Percentiles rank a stretch among this genome's conserved stretches.
Conservation (phyloP, 2,888 invertebrate genomes). For the Amphipyra berbera region DNA sequence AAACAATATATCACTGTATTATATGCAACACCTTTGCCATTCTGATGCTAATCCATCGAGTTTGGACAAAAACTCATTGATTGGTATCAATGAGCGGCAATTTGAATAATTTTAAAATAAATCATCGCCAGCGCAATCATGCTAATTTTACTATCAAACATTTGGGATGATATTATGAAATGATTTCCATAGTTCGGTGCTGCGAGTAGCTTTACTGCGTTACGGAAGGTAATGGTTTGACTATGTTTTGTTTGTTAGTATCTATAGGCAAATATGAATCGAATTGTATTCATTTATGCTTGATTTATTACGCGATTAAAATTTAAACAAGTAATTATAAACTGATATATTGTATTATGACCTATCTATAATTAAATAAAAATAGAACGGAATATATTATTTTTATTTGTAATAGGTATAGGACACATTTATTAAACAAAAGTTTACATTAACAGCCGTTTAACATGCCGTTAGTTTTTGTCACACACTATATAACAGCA, state of each 20-base stretch:
- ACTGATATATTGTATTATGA: background rate
- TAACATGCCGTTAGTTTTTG: constrained; percentile 49
- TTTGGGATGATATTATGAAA: constrained; percentile 63
- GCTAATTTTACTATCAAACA: constrained; percentile 70
- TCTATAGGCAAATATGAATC: constrained; percentile 20
- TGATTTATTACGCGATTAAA: constrained; percentile 33
- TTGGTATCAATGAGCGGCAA: constrained; percentile 73
- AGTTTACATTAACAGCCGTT: constrained; percentile 37
- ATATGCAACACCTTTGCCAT: constrained; percentile 69
- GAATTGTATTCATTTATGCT: constrained; percentile 18
- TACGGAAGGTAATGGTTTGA: constrained; percentile 58
- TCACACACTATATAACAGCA: constrained; percentile 46
- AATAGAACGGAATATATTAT: constrained; percentile 5
- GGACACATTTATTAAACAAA: constrained; percentile 8
- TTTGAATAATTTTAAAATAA: constrained; percentile 83
- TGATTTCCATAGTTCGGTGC: constrained; percentile 45
- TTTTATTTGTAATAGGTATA: background rate
- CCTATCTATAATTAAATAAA: background rate
- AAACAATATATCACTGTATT: constrained; percentile 66
- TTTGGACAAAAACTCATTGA: constrained; percentile 76
- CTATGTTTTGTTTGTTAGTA: constrained; percentile 27
- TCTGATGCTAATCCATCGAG: constrained; percentile 76
- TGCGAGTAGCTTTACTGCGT: constrained; percentile 40
- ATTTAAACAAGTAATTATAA: background rate
- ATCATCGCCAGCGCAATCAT: constrained; percentile 74